These are phyloP conservation scores for Apotomis capreana DNA, from an alignment of 2,888 invertebrate genomes.

Conservation along the genomic window DNA sequence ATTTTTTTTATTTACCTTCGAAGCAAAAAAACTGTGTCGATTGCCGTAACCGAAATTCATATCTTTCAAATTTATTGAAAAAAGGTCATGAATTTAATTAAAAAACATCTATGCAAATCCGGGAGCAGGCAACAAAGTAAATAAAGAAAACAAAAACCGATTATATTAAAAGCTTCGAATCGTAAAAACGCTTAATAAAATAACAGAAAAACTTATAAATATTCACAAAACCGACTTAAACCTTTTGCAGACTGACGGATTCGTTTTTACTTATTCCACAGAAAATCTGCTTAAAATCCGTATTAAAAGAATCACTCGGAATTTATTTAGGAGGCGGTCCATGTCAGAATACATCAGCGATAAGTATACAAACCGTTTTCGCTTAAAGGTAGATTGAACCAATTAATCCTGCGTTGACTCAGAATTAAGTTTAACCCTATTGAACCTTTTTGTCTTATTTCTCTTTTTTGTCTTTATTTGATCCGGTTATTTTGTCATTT, in stretches of 20 bases:
- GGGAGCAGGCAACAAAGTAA: slow-evolving; percentile 24
- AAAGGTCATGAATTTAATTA: slow-evolving; percentile 15
- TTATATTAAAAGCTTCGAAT: slow-evolving; percentile 63
- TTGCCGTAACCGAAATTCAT: neutral
- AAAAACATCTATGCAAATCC: slow-evolving; percentile 36
- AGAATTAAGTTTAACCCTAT: no score
- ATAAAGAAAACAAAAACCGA: slow-evolving; percentile 52
- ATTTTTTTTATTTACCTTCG: no score
- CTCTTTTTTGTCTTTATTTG: no score
- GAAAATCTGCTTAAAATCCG: slow-evolving; percentile 84
- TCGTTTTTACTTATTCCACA: slow-evolving; percentile 83
- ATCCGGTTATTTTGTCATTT: no score
- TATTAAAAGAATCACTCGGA: slow-evolving; percentile 83
- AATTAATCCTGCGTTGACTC: no score
- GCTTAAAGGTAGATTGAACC: no score
- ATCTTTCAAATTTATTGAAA: neutral
- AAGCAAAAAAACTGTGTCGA: neutral
- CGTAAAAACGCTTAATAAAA: slow-evolving; percentile 71
- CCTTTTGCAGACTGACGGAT: slow-evolving; percentile 81
- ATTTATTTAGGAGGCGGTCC: slow-evolving; percentile 70
- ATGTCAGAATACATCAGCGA: slow-evolving; percentile 47
- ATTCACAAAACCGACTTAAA: slow-evolving; percentile 76
- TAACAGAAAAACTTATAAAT: slow-evolving; percentile 83
- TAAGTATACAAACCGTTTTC: neutral
- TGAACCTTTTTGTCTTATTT: no score